A percentile compares a stretch with the other conserved stretches of the same genome.
These are phyloP conservation scores for Chlorospingus flavigularis DNA, from an alignment of 2,797 vertebrate species.

Conservation along the genomic window DNA sequence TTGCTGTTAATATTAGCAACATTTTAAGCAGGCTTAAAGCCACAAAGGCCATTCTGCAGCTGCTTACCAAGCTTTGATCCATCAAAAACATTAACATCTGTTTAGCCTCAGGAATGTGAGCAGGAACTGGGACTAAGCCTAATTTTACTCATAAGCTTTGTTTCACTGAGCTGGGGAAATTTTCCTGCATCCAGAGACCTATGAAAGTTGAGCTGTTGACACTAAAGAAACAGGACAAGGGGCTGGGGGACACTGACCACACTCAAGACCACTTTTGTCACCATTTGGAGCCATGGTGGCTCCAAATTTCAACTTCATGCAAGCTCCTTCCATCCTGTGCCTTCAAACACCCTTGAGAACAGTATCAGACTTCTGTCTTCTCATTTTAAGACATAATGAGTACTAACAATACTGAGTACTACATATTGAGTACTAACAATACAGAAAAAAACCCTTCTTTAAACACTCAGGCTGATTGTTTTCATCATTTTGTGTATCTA, in stretches of 20 bases:
- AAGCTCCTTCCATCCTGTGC: neutral
- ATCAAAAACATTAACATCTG: slow-evolving; percentile 36
- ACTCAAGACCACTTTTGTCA: neutral
- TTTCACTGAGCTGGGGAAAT: neutral
- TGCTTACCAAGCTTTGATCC: slow-evolving; percentile 49
- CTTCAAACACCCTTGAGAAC: neutral
- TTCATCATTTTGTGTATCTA: neutral
- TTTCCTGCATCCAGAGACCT: neutral
- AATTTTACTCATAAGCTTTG: slow-evolving; percentile 12
- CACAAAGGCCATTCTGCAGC: slow-evolving; percentile 40
- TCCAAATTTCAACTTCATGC: neutral
- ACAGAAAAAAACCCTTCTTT: neutral
- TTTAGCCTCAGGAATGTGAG: slow-evolving; percentile 33
- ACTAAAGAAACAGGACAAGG: neutral
- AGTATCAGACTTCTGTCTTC: neutral
- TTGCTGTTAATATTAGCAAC: slow-evolving; percentile 23
- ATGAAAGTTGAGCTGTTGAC: neutral
- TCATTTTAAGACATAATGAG: neutral
- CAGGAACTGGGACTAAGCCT: neutral
- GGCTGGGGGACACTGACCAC: neutral
- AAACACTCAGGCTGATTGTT: neutral
- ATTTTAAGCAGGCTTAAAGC: slow-evolving; percentile 12
- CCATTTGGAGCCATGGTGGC: neutral
- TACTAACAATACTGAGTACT: neutral
- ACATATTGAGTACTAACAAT: neutral